These are phyloP conservation scores for Drosophila mettleri DNA, from an alignment of 2,888 invertebrate genomes.

Conservation along the genomic window DNA sequence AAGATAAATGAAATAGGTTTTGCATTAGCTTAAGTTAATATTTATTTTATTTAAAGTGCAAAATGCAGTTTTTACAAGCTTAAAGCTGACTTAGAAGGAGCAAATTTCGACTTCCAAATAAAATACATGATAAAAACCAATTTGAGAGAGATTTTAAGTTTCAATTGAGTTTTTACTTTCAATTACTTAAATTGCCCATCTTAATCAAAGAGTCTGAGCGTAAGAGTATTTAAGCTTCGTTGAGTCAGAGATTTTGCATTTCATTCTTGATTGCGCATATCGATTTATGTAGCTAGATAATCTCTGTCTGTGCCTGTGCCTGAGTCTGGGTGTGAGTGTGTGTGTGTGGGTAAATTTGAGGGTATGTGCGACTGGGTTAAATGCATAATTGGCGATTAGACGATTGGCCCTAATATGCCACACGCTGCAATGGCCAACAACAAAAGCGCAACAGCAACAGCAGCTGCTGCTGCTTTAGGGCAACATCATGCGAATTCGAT, in stretches of 20 bases:
- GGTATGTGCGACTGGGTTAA: conserved; percentile 32
- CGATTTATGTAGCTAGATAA: conserved; percentile 47
- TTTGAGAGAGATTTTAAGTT: not conserved
- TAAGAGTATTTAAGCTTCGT: conserved; percentile 22
- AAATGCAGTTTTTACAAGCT: not conserved
- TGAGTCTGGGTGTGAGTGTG: conserved; percentile 17
- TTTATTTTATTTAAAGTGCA: too few relatives aligned
- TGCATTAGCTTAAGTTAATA: too few relatives aligned
- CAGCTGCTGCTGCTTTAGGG: conserved; percentile 29
- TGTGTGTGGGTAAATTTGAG: conserved; percentile 10
- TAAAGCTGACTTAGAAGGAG: not conserved
- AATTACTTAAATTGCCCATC: not conserved
- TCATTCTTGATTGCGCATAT: conserved; percentile 49
- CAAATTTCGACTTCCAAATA: not conserved
- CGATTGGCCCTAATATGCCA: conserved; percentile 78
- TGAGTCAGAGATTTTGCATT: conserved; percentile 7
- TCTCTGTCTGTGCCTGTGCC: too few relatives aligned
- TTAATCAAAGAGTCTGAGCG: not conserved
- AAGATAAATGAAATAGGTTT: too few relatives aligned
- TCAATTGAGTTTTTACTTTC: not conserved
- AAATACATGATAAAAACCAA: not conserved
- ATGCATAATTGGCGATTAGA: conserved; percentile 81
- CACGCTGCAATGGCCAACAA: conserved; percentile 56
- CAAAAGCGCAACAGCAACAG: conserved; percentile 55
- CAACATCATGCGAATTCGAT: conserved; percentile 38